phyloP scores from a whole-genome alignment of 2,797 vertebrate genomes.

The Sebastes paucispinis region DNA sequence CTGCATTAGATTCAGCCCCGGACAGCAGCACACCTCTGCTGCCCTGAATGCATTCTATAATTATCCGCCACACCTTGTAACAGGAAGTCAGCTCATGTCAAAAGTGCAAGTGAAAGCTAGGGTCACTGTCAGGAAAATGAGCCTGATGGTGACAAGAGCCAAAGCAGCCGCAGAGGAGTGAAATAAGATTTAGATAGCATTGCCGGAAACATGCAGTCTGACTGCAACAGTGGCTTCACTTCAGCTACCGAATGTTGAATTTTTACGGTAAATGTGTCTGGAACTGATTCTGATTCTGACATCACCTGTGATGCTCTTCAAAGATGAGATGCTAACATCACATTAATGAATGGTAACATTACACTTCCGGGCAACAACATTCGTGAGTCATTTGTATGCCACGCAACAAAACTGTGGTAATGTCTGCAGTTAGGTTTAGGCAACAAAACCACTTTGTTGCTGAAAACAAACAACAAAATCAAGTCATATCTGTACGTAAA shows the following conservation, averaged over 20 bases:
- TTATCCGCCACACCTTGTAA: slow-evolving; percentile 79
- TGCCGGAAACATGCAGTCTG: slow-evolving; percentile 7
- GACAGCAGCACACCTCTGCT: slow-evolving; percentile 77
- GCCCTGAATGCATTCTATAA: slow-evolving; percentile 81
- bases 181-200: slow-evolving; percentile 44
- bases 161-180: slow-evolving; percentile 41
- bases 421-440: too few relatives aligned
- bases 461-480: fast-evolving
- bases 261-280: background rate
- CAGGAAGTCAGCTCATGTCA: slow-evolving; percentile 75
- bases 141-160: slow-evolving; percentile 56
- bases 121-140: slow-evolving; percentile 76
- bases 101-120: slow-evolving; percentile 77
- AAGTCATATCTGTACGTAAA: too few relatives aligned
- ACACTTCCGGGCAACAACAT: too few relatives aligned
- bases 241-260: background rate
- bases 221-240: background rate
- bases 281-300: background rate
- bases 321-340: background rate
- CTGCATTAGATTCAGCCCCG: slow-evolving; percentile 81
- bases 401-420: too few relatives aligned
- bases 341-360: fast-evolving
- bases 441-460: too few relatives aligned
- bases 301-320: background rate
- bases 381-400: too few relatives aligned